Evolutionary conservation across 2,797 vertebrate genomes (phyloP).

Genomic region (Paratrypauchen microcephalus): DNA sequence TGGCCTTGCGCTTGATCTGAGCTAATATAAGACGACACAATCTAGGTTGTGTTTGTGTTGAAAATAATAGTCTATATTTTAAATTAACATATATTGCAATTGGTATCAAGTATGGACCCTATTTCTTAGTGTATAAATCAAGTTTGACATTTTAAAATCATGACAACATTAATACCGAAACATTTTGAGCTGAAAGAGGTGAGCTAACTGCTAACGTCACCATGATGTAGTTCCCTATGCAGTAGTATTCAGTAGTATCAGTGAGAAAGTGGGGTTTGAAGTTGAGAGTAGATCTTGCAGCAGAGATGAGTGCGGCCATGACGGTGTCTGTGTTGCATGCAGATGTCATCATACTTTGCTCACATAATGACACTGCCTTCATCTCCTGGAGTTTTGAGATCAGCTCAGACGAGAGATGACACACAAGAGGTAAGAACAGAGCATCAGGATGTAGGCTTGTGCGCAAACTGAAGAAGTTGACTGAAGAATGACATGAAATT

Average conservation of each 20-base stretch:
- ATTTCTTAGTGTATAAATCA: no score
- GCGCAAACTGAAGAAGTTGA: background rate
- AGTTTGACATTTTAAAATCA: no score
- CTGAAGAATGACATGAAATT: background rate
- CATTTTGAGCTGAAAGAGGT: background rate
- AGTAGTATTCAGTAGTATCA: background rate
- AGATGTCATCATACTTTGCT: conserved; percentile 52
- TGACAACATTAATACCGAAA: no score
- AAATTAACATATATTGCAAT: no score
- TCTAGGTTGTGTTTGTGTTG: no score
- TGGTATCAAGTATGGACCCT: no score
- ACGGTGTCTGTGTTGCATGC: conserved; percentile 34
- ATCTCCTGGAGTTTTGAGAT: conserved; percentile 36
- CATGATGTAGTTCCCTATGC: background rate
- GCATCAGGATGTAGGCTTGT: background rate
- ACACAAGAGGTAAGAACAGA: conserved; percentile 11
- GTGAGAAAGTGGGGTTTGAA: background rate
- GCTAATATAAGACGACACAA: no score
- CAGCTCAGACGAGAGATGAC: conserved; percentile 2
- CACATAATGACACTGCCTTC: conserved; percentile 49
- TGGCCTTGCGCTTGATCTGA: no score
- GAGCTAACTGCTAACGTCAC: background rate
- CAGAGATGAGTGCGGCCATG: background rate
- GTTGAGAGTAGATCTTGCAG: background rate
- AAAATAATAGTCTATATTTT: no score